These are phyloP conservation scores for Dilophus febrilis DNA, from an alignment of 2,888 invertebrate genomes.

Conservation along the genomic window DNA sequence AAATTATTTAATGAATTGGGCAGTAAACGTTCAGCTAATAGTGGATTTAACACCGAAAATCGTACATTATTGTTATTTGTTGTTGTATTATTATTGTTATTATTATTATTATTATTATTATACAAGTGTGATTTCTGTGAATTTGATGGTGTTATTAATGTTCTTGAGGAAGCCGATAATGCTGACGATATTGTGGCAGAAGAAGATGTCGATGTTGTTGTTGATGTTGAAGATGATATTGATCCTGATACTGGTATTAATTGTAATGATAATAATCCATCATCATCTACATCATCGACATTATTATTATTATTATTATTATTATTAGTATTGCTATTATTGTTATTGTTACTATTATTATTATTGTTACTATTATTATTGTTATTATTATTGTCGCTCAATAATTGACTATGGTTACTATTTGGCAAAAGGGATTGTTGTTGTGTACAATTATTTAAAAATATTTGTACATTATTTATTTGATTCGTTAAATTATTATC, in stretches of 20 bases:
- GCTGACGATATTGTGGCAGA: constrained; percentile 5
- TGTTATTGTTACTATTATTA: not conserved
- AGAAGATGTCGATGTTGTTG: constrained; percentile 11
- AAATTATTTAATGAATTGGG: constrained; percentile 40
- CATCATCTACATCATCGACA: not conserved
- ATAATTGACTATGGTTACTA: too few species aligned
- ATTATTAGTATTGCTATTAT: not conserved
- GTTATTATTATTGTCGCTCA: constrained; percentile 7
- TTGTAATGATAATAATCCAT: not conserved
- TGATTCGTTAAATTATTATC: constrained; percentile 18
- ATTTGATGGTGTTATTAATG: not conserved
- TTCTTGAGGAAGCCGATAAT: not conserved
- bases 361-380: constrained; percentile 9
- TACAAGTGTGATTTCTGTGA: not conserved
- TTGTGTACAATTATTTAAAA: constrained; percentile 5
- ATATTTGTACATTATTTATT: constrained; percentile 27
- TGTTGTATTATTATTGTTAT: constrained; percentile 24
- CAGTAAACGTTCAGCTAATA: constrained; percentile 66
- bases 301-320: not conserved
- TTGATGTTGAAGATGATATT: constrained; percentile 9
- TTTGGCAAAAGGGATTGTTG: too few species aligned
- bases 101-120: constrained; percentile 21
- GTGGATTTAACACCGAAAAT: constrained; percentile 61
- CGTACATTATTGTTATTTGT: constrained; percentile 52
- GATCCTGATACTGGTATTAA: constrained; percentile 11